Conservation (phyloP, 1,140 invertebrate genomes). For the Diuraphis noxia region DNA sequence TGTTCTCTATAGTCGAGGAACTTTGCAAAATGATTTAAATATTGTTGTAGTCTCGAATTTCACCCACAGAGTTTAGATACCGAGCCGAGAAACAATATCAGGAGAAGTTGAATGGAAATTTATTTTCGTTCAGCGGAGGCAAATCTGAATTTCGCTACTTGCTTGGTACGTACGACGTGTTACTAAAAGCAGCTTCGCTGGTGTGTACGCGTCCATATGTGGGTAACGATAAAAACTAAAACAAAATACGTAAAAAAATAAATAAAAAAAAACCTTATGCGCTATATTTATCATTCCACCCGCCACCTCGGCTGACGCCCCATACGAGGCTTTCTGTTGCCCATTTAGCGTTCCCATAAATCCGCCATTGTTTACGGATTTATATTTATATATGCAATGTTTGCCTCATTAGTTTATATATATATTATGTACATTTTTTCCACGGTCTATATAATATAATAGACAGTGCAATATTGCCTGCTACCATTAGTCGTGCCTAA, state of each 20-base stretch:
- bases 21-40: background rate
- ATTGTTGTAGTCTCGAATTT: background rate
- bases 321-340: background rate
- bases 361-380: slow-evolving; percentile 13
- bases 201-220: background rate
- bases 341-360: background rate
- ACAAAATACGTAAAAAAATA: background rate
- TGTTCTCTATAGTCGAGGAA: background rate
- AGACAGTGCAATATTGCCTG: background rate
- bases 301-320: background rate
- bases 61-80: background rate
- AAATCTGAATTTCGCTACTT: background rate
- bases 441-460: background rate
- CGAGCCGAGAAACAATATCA: background rate
- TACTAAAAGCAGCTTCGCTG: background rate
- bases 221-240: background rate
- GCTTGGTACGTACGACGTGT: background rate
- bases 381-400: background rate
- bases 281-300: background rate
- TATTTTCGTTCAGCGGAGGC: background rate
- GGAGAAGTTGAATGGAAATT: background rate
- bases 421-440: background rate
- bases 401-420: slow-evolving; percentile 12
- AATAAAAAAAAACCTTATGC: background rate
- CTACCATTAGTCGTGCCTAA: background rate